These are phyloP conservation scores for Falco cherrug DNA, from an alignment of 2,797 vertebrate species.

Conservation along the genomic window DNA sequence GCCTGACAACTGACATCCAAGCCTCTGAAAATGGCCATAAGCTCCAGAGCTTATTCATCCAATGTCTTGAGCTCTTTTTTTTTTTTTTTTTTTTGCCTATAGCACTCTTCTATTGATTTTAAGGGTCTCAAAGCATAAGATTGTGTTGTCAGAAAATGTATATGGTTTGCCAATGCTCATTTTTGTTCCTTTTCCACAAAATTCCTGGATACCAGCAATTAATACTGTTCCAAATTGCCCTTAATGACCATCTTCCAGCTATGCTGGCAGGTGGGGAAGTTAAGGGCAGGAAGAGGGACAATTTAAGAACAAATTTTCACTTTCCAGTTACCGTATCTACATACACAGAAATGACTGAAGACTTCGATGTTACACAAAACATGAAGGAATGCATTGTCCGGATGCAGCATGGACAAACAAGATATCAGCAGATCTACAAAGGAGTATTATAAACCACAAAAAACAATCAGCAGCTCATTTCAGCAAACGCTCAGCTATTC, in stretches of 20 bases:
- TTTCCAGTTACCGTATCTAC: background rate
- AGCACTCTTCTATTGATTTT: background rate
- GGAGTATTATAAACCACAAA: background rate
- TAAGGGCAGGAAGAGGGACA: background rate
- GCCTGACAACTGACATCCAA: background rate
- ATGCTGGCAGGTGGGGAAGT: background rate
- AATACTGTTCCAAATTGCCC: background rate
- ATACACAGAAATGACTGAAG: background rate
- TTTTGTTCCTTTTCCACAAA: background rate
- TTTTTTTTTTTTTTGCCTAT: background rate
- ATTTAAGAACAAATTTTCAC: background rate
- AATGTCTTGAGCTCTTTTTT: background rate
- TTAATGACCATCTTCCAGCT: background rate
- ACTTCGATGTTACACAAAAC: background rate
- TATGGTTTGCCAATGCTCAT: background rate
- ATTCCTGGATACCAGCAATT: background rate
- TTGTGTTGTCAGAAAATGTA: background rate
- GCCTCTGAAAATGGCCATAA: background rate
- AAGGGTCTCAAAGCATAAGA: background rate
- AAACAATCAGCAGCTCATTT: background rate
- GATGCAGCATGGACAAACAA: conserved; percentile 1
- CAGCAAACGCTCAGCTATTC: background rate
- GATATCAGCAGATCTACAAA: conserved; percentile 4
- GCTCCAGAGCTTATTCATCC: background rate
- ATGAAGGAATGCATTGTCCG: conserved; percentile 33